These are phyloP conservation scores for Noturus placidus DNA, from an alignment of 2,113 vertebrate species.

Conservation along the genomic window DNA sequence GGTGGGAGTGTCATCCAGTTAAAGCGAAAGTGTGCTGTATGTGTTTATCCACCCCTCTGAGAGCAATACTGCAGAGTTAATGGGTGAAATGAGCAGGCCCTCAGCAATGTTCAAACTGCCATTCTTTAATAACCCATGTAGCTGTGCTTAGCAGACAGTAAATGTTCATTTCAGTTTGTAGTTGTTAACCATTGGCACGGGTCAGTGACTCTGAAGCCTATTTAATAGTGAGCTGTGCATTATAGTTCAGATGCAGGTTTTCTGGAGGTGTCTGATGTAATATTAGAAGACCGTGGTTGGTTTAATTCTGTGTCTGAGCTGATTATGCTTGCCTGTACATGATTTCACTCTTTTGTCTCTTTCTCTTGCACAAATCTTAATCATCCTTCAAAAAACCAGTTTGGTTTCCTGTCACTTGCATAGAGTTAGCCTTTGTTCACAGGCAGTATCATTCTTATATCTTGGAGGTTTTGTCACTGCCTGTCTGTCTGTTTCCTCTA, in stretches of 20 bases:
- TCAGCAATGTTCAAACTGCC: not conserved
- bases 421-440: not conserved
- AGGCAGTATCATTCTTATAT: conserved; percentile 20
- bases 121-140: not conserved
- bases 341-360: conserved; percentile 4
- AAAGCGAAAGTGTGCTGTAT: not conserved
- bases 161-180: not conserved
- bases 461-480: conserved; percentile 16
- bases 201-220: not conserved
- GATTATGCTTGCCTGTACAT: conserved; percentile 42
- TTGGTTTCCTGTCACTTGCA: conserved; percentile 45
- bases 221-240: not conserved
- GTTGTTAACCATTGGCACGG: not conserved
- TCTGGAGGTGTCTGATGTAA: not conserved
- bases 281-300: conserved; percentile 40
- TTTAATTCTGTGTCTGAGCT: conserved; percentile 47
- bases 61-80: not conserved
- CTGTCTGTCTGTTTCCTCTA: not conserved
- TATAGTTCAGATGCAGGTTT: not conserved
- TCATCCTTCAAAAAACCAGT: conserved; percentile 43
- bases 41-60: not conserved
- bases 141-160: not conserved
- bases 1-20: not conserved
- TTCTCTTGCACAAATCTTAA: conserved; percentile 30
- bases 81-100: not conserved